Evolutionary conservation across 2,888 invertebrate genomes (phyloP).

Genomic region (Latrodectus elegans): DNA sequence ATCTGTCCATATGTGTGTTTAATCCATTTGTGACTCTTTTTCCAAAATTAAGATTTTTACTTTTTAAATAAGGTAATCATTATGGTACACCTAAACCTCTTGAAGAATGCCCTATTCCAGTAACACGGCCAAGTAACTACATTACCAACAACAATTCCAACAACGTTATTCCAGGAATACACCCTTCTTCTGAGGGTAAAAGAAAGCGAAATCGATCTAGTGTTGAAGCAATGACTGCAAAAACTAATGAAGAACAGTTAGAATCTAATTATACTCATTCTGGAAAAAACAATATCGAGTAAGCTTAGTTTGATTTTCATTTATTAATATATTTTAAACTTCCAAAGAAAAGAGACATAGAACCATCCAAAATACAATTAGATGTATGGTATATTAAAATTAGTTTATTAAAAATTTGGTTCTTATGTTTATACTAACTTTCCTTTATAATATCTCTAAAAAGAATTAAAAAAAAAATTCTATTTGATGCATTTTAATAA

Average conservation of each 20-base stretch:
- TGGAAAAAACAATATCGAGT: conserved; percentile 53
- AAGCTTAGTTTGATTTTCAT: background rate
- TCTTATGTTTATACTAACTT: too few relatives aligned
- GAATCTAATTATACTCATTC: conserved; percentile 51
- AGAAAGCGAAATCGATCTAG: conserved; percentile 78
- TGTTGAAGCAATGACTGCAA: conserved; percentile 78
- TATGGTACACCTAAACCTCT: conserved; percentile 80
- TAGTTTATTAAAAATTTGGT: too few relatives aligned
- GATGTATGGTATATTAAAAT: too few relatives aligned
- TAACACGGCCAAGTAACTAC: conserved; percentile 71
- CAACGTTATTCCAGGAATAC: conserved; percentile 77
- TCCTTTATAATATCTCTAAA: too few relatives aligned
- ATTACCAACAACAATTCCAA: conserved; percentile 31
- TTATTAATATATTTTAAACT: too few relatives aligned
- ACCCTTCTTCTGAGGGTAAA: conserved; percentile 76
- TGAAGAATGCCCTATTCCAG: conserved; percentile 73
- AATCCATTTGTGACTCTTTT: background rate
- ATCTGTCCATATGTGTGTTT: too few relatives aligned
- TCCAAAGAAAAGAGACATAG: too few relatives aligned
- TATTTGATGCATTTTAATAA: too few relatives aligned
- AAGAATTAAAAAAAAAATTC: too few relatives aligned
- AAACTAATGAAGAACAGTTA: conserved; percentile 68
- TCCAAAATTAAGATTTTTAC: background rate
- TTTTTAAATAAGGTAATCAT: conserved; percentile 77
- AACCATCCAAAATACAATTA: too few relatives aligned